Percentiles rank a stretch among this genome's conserved stretches.
phyloP scores from a whole-genome alignment of 2,888 invertebrate species.

The Ceramica pisi region DNA sequence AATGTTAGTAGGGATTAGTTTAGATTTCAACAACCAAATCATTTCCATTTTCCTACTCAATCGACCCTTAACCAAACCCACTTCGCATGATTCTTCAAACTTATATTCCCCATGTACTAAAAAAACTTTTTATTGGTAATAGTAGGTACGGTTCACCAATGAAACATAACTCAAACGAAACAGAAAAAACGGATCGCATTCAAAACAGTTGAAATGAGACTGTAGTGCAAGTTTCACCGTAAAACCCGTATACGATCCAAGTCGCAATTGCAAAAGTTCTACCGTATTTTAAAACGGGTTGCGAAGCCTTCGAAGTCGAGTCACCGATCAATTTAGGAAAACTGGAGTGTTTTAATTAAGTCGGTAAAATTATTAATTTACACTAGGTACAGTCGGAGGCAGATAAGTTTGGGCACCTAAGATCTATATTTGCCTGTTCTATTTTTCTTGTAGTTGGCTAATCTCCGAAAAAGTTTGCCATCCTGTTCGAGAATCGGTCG shows the following conservation, averaged over 20 bases:
- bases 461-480: no score
- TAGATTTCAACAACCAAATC: neutral
- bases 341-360: constrained; percentile 80
- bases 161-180: constrained; percentile 54
- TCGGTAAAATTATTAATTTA: constrained; percentile 82
- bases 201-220: constrained; percentile 61
- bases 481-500: no score
- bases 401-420: neutral
- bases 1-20: no score
- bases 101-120: neutral
- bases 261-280: constrained; percentile 70
- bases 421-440: neutral
- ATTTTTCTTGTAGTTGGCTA: no score
- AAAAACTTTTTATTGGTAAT: constrained; percentile 13
- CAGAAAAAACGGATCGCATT: constrained; percentile 65
- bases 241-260: constrained; percentile 68
- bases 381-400: constrained; percentile 42
- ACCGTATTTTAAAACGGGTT: constrained; percentile 61
- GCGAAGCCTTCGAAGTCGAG: constrained; percentile 33
- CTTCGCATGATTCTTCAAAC: neutral
- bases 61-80: neutral
- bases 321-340: constrained; percentile 60
- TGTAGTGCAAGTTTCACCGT: constrained; percentile 70
- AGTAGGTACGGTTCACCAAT: neutral
- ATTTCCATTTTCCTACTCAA: neutral